phyloP scores from a whole-genome alignment of 2,113 vertebrate genomes.

The Podilymbus podiceps region DNA sequence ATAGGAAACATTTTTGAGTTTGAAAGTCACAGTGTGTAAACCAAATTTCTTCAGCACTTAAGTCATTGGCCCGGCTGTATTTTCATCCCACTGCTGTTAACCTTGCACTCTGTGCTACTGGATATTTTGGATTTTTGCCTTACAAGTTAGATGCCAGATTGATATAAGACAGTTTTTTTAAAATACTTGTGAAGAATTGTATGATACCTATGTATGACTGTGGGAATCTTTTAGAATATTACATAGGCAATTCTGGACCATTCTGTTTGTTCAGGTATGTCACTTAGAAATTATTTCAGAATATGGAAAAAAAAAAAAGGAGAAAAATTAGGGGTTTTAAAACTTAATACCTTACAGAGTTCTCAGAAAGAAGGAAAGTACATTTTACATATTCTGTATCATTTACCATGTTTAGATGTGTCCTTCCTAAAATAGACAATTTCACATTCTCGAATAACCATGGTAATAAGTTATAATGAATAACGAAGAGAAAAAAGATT shows the following conservation, averaged over 20 bases:
- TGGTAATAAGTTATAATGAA: neutral
- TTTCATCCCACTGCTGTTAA: neutral
- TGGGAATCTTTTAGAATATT: neutral
- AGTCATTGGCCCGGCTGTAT: neutral
- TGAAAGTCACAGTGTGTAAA: neutral
- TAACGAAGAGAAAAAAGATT: neutral
- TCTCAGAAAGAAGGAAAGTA: neutral
- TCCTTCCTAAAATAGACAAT: neutral
- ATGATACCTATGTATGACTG: neutral
- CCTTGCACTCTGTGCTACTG: neutral
- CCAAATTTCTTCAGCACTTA: neutral
- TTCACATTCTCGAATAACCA: neutral
- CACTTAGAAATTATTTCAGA: neutral
- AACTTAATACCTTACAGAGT: neutral
- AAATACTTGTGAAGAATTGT: neutral
- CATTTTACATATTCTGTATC: neutral
- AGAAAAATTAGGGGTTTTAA: neutral
- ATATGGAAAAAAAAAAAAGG: neutral
- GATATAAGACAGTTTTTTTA: neutral
- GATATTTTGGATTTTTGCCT: neutral
- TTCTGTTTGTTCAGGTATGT: neutral
- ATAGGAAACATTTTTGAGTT: neutral
- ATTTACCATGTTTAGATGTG: neutral
- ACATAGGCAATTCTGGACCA: neutral
- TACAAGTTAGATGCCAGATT: neutral